A percentile compares a stretch with the other conserved stretches of the same genome.
Evolutionary conservation across 2,797 vertebrate species (phyloP).

Genomic region (Enteromius trimaculatus): DNA sequence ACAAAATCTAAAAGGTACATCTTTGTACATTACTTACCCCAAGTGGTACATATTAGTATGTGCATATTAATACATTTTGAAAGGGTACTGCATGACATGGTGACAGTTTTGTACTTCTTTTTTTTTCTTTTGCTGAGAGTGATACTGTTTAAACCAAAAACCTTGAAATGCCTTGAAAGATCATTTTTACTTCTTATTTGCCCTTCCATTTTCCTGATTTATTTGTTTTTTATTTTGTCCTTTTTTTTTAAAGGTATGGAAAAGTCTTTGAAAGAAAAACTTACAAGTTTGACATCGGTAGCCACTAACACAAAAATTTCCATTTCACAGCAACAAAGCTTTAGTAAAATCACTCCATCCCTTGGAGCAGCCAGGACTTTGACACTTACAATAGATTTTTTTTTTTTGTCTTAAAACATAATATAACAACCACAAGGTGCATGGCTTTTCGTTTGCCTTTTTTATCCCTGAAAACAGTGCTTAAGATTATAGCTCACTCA

Average conservation of each 20-base stretch:
- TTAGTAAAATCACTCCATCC: slow-evolving; percentile 32
- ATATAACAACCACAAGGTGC: slow-evolving; percentile 53
- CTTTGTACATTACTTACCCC: not conserved
- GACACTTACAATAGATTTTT: not conserved
- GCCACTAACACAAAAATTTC: slow-evolving; percentile 8
- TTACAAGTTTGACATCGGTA: slow-evolving; percentile 14
- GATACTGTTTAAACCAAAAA: not conserved
- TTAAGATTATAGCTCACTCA: slow-evolving; percentile 57
- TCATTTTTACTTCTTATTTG: not conserved
- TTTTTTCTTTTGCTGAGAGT: not conserved
- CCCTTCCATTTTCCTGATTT: not conserved
- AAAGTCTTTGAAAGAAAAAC: not conserved
- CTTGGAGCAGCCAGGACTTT: slow-evolving; percentile 29
- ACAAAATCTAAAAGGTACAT: not conserved
- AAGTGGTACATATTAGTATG: not conserved
- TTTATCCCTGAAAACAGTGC: slow-evolving; percentile 72
- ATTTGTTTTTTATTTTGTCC: not conserved
- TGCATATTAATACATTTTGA: not conserved
- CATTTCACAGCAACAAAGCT: slow-evolving; percentile 33
- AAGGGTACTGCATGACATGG: not conserved
- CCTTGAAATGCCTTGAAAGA: not conserved
- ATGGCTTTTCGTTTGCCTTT: slow-evolving; percentile 51
- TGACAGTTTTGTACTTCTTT: not conserved
- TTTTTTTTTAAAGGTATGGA: not conserved
- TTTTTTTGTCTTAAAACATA: slow-evolving; percentile 22